These are phyloP conservation scores for Podotricha telesiphe DNA, from an alignment of 2,888 invertebrate genomes.

Conservation along the genomic window DNA sequence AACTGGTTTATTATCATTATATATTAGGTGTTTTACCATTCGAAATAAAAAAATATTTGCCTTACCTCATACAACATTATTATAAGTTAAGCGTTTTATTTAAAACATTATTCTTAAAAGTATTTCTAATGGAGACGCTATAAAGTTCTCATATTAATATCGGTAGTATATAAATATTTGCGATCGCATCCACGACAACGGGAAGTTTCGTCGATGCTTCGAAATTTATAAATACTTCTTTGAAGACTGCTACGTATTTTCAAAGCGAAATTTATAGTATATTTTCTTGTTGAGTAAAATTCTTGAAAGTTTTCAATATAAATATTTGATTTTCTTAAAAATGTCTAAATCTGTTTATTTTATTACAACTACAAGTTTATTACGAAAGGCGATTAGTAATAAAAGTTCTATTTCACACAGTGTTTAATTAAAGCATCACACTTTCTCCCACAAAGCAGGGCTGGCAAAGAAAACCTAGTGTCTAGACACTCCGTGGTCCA, in stretches of 20 bases:
- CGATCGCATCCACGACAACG: slow-evolving; percentile 15
- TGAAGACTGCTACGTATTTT: slow-evolving; percentile 10
- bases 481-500: too few species aligned
- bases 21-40: too few species aligned
- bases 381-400: not conserved
- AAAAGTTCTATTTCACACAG: too few species aligned
- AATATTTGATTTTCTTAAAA: slow-evolving; percentile 5
- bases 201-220: slow-evolving; percentile 14
- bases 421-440: too few species aligned
- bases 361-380: not conserved
- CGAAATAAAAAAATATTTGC: too few species aligned
- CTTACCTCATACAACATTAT: too few species aligned
- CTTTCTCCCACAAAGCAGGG: too few species aligned
- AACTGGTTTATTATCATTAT: too few species aligned
- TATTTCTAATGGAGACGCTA: slow-evolving; percentile 9
- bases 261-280: slow-evolving; percentile 8
- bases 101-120: not conserved
- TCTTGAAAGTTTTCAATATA: not conserved
- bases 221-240: slow-evolving; percentile 24
- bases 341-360: slow-evolving; percentile 5
- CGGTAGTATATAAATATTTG: slow-evolving; percentile 19
- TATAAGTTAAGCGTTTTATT: too few species aligned
- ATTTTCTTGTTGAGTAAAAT: slow-evolving; percentile 14
- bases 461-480: too few species aligned
- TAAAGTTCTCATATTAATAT: slow-evolving; percentile 16